These are phyloP conservation scores for Alosa alosa DNA, from an alignment of 2,113 vertebrate genomes.

Conservation along the genomic window DNA sequence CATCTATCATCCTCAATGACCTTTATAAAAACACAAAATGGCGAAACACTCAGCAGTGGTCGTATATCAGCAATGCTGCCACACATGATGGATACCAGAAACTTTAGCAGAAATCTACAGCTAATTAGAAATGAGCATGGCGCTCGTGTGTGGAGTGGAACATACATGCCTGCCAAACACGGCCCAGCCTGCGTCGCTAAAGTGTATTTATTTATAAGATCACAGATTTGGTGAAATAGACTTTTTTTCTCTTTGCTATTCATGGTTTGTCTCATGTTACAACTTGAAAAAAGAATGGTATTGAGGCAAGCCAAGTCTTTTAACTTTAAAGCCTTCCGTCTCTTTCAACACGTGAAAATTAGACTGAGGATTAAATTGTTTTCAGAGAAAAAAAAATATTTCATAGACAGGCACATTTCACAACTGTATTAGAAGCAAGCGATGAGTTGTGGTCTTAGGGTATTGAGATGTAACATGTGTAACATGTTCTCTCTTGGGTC, in stretches of 20 bases:
- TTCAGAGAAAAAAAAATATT: background rate
- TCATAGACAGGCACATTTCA: slow-evolving; percentile 38
- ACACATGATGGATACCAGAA: background rate
- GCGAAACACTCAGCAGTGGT: background rate
- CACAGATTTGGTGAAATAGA: background rate
- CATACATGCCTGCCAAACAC: background rate
- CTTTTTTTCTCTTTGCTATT: background rate
- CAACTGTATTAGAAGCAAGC: slow-evolving; percentile 26
- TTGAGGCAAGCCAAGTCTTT: background rate
- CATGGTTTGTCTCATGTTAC: slow-evolving; percentile 23
- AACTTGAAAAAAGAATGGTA: background rate
- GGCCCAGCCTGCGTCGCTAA: background rate
- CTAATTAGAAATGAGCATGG: slow-evolving; percentile 3
- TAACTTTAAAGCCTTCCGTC: slow-evolving; percentile 8
- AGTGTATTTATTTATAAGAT: slow-evolving; percentile 7
- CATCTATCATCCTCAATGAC: slow-evolving; percentile 16
- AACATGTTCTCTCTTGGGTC: slow-evolving; percentile 30
- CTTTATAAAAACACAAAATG: background rate
- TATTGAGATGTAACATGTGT: slow-evolving; percentile 54
- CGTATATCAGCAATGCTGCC: slow-evolving; percentile 8
- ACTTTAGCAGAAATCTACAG: background rate
- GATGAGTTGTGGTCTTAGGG: slow-evolving; percentile 48
- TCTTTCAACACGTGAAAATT: slow-evolving; percentile 40
- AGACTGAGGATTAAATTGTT: slow-evolving; percentile 32
- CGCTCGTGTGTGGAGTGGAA: background rate